Conservation (phyloP, 2,888 invertebrate species). For the Fissipunctia ypsillon region DNA sequence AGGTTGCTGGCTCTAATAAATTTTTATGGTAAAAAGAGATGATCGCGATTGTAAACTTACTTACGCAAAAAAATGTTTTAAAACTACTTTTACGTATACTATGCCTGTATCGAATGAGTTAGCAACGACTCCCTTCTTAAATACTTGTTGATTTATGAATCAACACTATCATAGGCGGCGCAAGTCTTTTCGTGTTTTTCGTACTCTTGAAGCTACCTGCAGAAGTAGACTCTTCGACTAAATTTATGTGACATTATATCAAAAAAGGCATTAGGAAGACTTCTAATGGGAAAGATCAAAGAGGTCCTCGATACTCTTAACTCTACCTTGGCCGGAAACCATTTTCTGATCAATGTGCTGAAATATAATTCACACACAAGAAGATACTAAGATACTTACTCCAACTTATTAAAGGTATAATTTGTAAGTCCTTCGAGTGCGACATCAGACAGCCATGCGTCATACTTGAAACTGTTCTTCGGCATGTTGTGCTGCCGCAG, state of each 20-base stretch:
- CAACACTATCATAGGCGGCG: too few relatives aligned
- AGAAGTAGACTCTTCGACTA: neutral
- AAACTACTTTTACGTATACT: neutral
- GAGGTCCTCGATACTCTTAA: neutral
- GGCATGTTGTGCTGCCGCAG: constrained; percentile 89
- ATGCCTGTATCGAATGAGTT: constrained; percentile 19
- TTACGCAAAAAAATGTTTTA: neutral
- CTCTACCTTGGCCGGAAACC: neutral
- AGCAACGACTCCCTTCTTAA: constrained; percentile 16
- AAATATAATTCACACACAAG: neutral
- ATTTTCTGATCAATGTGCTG: neutral
- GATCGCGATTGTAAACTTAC: neutral
- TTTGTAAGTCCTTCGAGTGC: constrained; percentile 86
- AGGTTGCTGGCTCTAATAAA: neutral
- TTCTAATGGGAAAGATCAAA: neutral
- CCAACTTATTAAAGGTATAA: constrained; percentile 87
- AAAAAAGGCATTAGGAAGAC: neutral
- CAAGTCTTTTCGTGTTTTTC: neutral
- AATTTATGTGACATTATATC: neutral
- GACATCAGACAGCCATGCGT: constrained; percentile 88
- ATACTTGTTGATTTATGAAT: neutral
- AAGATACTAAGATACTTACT: constrained; percentile 78
- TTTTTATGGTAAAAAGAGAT: neutral
- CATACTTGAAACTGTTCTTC: constrained; percentile 87
- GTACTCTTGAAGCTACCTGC: too few relatives aligned